Base-by-base conservation (phyloP, 1,140 invertebrate species). In the Tetragnatha versicolor region DNA sequence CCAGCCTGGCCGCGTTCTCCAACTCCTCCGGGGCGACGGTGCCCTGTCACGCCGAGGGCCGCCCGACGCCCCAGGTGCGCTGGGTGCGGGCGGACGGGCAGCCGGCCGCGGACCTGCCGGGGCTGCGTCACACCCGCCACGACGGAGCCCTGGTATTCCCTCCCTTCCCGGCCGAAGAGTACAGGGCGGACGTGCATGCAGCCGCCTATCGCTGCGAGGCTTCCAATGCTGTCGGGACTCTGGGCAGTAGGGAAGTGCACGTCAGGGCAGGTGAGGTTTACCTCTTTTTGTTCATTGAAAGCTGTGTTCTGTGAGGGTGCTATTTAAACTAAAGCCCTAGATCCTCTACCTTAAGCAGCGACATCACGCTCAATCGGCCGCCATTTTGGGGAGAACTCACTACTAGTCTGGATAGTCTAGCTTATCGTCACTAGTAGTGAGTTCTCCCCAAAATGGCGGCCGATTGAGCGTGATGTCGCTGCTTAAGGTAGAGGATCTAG, bases 21-120 rank as follows among this genome's bases (percentile, higher is more conserved):
- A 97, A 97, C 85, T 95, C 94, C 60, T 96, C 94, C 31, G 95
- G 95, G 82, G 92, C 94, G 77, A 91, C 93, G 80, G 93, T 98
- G 53, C 94, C 96, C 86, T 98, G 96, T 86, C 92, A 93, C 82
- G 94, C 95, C 1, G 90, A 92, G 85, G 96, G 95, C 82, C 92
- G 92, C 81, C 96, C 96, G 10, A 90, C 93, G 81, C 95, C 96
- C 42, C 92, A 94, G 85, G 93, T 98, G 81, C 95, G 96, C 80
- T 98, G 95, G 81, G 33, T 72, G 6, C 75, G 58, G 20, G 47
- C 58, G 2, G 91, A 92, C 84, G 89, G 89, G 2, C 60, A 51
- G 37, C 14, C 61, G 3, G 60, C 33, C 1, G 31, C 45, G 14
- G 76, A 78, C 33, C 87, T 91, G 63, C 88, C 91, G 27, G 91